These are phyloP conservation scores for Uromys caudimaculatus DNA, from an alignment of 2,797 vertebrate genomes.

Conservation along the genomic window DNA sequence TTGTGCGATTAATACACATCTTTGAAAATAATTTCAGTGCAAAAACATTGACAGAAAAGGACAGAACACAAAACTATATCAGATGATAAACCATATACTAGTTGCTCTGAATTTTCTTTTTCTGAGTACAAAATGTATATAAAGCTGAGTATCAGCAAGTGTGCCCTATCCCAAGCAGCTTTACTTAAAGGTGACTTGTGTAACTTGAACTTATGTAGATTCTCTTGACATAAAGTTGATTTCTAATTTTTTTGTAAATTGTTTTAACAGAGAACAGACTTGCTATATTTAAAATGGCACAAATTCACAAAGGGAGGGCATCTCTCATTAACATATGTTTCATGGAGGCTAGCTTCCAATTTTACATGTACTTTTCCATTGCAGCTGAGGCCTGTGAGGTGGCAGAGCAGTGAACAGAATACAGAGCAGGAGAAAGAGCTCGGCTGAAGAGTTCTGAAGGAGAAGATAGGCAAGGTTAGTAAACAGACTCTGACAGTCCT, in stretches of 20 bases:
- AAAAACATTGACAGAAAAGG: slow-evolving; percentile 36
- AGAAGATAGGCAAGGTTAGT: slow-evolving; percentile 47
- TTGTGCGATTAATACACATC: neutral
- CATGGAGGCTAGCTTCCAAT: neutral
- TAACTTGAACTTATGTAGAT: neutral
- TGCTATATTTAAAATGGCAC: slow-evolving; percentile 11
- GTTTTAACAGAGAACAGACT: slow-evolving; percentile 9
- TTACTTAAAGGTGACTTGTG: neutral
- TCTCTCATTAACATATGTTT: neutral
- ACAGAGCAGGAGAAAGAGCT: slow-evolving; percentile 68
- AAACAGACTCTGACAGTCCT: slow-evolving; percentile 72
- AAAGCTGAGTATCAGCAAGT: neutral
- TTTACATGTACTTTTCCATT: slow-evolving; percentile 43
- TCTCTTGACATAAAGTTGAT: neutral
- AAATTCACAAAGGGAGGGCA: neutral
- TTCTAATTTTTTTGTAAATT: slow-evolving; percentile 12
- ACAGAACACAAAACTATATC: neutral
- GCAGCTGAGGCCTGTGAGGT: slow-evolving; percentile 59
- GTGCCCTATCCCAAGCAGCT: neutral
- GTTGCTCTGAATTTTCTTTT: neutral
- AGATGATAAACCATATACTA: neutral
- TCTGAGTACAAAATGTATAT: neutral
- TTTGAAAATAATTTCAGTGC: slow-evolving; percentile 38
- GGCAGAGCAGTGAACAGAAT: slow-evolving; percentile 64
- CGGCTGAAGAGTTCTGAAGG: slow-evolving; percentile 48